Evolutionary conservation across 2,888 invertebrate genomes (phyloP), one percentile per base, ranked within the genome.

Genomic region (Leucophora obtusa): DNA sequence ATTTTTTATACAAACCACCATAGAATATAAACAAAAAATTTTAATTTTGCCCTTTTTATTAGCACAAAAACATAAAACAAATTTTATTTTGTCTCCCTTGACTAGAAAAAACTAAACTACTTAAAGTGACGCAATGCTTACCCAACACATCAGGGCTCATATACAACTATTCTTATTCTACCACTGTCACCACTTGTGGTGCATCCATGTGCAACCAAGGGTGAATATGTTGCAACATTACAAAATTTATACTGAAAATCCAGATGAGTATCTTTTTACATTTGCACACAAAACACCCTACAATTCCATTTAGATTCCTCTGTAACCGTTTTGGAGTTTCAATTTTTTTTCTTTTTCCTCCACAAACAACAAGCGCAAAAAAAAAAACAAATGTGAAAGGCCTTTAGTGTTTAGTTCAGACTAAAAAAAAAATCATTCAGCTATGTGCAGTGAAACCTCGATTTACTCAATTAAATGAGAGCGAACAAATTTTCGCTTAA

Each of bases 181-280:
- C 76, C 68, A 72, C 63, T 76, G 80, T 73, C 80, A 81, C 75
- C 72, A 81, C 75, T 82, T 79, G 50, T 60, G 78, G 72, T 82
- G 81, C 81, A 82, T 43, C 71, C 78, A 82, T 69, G 78, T 81
- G 81, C 78, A 82, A 65, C 77, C 72, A 72, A 69, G 65, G 68
- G 56, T 72, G 69, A 69, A 71, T 75, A 75, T 81, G 65, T 72
- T 77, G 73, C 73, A 76, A 76, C 56, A 77, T 73, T 59, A 38
- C 72, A 59, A 80, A 58, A 72, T 71, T 65, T 71, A 65, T 56
- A 56, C 24, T 56, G 15, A 7, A 54, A 28, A 56, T n/a, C 15
- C 9, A 2, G 15, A 24, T 15, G 28, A 9, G n/a, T 17, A 24
- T n/a, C n/a, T 47, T 59, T 1, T 28, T 50, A 47, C 43, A n/a